These are phyloP conservation scores for Pharmacophagus antenor DNA, from an alignment of 2,888 invertebrate species.

Conservation along the genomic window DNA sequence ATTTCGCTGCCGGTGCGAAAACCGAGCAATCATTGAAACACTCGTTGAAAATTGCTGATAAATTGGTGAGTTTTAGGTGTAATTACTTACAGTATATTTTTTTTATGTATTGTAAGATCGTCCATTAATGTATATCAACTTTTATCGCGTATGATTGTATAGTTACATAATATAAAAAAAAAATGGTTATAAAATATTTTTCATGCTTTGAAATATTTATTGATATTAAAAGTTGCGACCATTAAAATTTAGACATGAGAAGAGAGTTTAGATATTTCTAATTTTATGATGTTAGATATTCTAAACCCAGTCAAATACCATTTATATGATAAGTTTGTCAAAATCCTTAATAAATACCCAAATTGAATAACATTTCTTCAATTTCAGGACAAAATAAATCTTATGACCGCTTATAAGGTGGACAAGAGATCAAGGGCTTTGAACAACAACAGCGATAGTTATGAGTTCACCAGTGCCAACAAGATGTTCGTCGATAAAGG, in stretches of 20 bases:
- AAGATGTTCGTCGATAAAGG: constrained; percentile 85
- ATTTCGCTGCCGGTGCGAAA: constrained; percentile 86
- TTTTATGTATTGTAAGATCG: too few species aligned
- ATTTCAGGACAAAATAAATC: constrained; percentile 84
- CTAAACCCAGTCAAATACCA: too few species aligned
- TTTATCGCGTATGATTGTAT: too few species aligned
- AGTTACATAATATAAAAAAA: too few species aligned
- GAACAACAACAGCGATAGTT: constrained; percentile 80
- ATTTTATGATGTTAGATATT: neutral
- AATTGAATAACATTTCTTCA: neutral
- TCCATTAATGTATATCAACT: too few species aligned
- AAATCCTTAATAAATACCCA: neutral
- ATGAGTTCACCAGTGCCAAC: constrained; percentile 89
- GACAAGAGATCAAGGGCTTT: constrained; percentile 82
- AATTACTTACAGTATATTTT: neutral
- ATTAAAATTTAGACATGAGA: too few species aligned
- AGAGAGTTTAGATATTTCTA: too few species aligned
- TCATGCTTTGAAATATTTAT: too few species aligned
- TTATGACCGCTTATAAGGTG: constrained; percentile 86
- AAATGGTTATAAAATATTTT: too few species aligned
- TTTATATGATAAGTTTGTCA: too few species aligned
- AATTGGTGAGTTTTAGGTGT: constrained; percentile 63
- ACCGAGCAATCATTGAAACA: constrained; percentile 85
- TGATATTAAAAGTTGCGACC: too few species aligned
- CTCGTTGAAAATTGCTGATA: constrained; percentile 81